Conservation (phyloP, 2,797 vertebrate species). For the Spea hammondii region DNA sequence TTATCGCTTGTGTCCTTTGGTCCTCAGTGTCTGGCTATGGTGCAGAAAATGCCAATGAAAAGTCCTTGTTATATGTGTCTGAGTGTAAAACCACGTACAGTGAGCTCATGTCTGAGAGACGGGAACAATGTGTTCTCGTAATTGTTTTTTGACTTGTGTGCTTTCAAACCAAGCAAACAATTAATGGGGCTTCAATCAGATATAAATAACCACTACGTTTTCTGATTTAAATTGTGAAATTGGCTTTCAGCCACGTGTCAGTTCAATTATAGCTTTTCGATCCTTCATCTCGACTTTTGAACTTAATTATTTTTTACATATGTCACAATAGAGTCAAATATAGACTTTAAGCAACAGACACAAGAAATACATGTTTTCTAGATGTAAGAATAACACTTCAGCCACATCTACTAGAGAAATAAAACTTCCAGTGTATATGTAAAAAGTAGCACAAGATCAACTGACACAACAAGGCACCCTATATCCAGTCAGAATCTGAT, state of each 20-base stretch:
- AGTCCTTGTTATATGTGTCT: slow-evolving; percentile 12
- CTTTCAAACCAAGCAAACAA: slow-evolving; percentile 22
- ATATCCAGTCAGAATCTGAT: no score
- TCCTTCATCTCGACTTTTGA: no score
- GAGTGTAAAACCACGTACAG: background rate
- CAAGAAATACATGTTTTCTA: no score
- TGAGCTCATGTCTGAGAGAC: slow-evolving; percentile 30
- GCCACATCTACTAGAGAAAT: no score
- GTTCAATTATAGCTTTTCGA: no score
- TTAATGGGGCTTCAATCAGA: slow-evolving; percentile 17
- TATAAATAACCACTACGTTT: background rate
- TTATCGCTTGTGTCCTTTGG: slow-evolving; percentile 3
- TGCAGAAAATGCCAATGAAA: background rate
- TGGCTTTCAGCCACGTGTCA: background rate
- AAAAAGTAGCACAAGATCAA: no score
- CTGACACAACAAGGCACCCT: no score
- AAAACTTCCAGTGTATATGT: no score
- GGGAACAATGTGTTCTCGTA: fast-evolving
- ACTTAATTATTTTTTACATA: no score
- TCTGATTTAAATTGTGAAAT: background rate
- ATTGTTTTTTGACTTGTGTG: slow-evolving; percentile 14
- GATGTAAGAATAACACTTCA: no score
- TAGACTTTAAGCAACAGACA: no score
- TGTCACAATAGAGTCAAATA: no score
- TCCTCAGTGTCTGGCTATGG: background rate